Evolutionary conservation across 2,113 vertebrate species (phyloP).

Genomic region (Myotis lucifugus): DNA sequence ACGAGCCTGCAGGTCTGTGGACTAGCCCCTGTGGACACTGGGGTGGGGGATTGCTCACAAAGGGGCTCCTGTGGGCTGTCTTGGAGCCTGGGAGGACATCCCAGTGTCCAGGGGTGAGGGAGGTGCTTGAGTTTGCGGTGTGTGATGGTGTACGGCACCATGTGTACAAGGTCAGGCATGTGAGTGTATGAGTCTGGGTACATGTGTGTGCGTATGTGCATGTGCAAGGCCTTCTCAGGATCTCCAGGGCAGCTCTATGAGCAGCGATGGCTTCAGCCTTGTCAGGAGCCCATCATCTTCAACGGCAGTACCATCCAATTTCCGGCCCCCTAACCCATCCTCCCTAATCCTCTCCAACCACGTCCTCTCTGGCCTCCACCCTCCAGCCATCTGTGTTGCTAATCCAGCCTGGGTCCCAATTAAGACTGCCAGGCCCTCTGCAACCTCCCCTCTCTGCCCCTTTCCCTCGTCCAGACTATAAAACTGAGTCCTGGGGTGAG

Average conservation of each 20-base stretch:
- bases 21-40: not conserved
- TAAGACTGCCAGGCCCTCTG: not conserved
- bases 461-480: not conserved
- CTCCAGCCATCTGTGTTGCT: not conserved
- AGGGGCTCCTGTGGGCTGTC: not conserved
- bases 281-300: not conserved
- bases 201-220: fast-evolving
- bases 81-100: not conserved
- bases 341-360: not conserved
- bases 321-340: not conserved
- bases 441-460: not conserved
- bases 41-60: not conserved
- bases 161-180: not conserved
- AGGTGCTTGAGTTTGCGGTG: not conserved
- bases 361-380: not conserved
- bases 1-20: not conserved
- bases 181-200: too few species aligned
- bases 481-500: not conserved
- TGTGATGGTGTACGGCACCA: not conserved
- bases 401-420: not conserved
- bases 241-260: not conserved
- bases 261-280: not conserved
- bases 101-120: not conserved
- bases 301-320: not conserved
- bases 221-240: not conserved